Evolutionary conservation across 2,113 vertebrate species (phyloP).

Genomic region (Periophthalmodon schlosseri): DNA sequence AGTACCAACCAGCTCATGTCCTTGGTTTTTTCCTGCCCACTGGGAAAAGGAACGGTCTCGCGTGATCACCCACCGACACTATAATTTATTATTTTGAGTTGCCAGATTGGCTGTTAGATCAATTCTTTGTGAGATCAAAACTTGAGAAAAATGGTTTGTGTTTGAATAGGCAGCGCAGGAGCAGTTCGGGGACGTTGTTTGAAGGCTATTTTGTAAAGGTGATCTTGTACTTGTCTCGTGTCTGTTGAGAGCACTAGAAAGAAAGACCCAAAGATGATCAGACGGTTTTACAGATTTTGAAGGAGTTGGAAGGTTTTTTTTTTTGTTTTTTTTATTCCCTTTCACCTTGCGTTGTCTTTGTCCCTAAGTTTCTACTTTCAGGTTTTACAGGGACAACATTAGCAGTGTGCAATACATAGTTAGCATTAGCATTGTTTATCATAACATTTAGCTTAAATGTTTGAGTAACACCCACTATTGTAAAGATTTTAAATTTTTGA

Average conservation of each 20-base stretch:
- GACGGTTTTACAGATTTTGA: slow-evolving; percentile 33
- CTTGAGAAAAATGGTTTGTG: slow-evolving; percentile 28
- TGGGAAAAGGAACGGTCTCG: slow-evolving; percentile 7
- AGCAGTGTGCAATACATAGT: slow-evolving; percentile 50
- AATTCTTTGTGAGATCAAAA: slow-evolving; percentile 54
- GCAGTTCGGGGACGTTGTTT: slow-evolving; percentile 56
- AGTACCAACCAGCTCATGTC: slow-evolving; percentile 16
- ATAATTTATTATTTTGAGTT: slow-evolving; percentile 35
- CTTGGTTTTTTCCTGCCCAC: slow-evolving; percentile 27
- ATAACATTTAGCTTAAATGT: slow-evolving; percentile 8
- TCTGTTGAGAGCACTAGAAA: slow-evolving; percentile 41
- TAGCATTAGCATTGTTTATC: slow-evolving; percentile 23
- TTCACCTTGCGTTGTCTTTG: slow-evolving; percentile 43
- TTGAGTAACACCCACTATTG: neutral
- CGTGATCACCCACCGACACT: slow-evolving; percentile 27
- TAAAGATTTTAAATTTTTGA: neutral
- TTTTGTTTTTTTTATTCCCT: slow-evolving; percentile 18
- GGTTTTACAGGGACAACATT: slow-evolving; percentile 27
- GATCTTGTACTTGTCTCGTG: slow-evolving; percentile 37
- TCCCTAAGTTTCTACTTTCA: slow-evolving; percentile 10
- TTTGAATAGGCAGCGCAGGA: slow-evolving; percentile 53
- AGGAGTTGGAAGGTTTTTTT: slow-evolving; percentile 20
- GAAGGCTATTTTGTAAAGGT: slow-evolving; percentile 54
- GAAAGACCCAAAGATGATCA: slow-evolving; percentile 48
- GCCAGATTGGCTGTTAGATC: slow-evolving; percentile 37